Evolutionary conservation across 2,888 invertebrate species (phyloP), one percentile per base, ranked within the genome.

Genomic region (Acleris holmiana): DNA sequence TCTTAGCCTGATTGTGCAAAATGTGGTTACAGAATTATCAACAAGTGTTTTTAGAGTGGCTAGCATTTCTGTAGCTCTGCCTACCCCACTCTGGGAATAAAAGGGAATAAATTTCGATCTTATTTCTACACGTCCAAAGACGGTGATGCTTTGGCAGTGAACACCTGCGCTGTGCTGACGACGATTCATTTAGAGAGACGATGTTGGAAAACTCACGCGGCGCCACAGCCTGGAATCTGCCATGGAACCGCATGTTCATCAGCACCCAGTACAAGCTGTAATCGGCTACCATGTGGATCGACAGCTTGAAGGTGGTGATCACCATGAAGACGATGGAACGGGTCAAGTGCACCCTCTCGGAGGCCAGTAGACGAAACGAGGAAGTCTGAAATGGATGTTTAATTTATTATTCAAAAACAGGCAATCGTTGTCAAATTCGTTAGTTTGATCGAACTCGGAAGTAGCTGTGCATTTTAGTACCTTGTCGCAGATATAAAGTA

Each of bases 231-330:
- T 90, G 88, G 19, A 76, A 71, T 47, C 79, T 74, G 10, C 88
- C 90, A 69, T 90, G 86, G 50, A 83, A 72, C 0, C 84, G 77
- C 65, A 92, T 88, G 0, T 85, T 91, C 70, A 80, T 86, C 57
- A 98, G 83, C n/a, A 97, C 90, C 96, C 97, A 97, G 79, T 94
- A 97, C 0, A 98, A 85, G 21, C 95, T 94, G 80, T 96, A 97
- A 84, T 98, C 98, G 2, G 95, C 94, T 19, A 94, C 84, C 78
- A 98, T 95, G 75, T 97, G 96, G 51, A 95, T 94, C 25, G 94
- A 84, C 15, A 97, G 88, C 79, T 98, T 97, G 65, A 96, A 86
- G 0, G 95, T 94, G 0, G 96, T 94, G 17, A 95, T 88, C 0
- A 93, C 74, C 80, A 97, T 92, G 69, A 96, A 94, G 84, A 95